Percentiles rank a stretch among this genome's conserved stretches.
phyloP scores from a whole-genome alignment of 2,113 vertebrate species.

The Meleagris gallopavo region DNA sequence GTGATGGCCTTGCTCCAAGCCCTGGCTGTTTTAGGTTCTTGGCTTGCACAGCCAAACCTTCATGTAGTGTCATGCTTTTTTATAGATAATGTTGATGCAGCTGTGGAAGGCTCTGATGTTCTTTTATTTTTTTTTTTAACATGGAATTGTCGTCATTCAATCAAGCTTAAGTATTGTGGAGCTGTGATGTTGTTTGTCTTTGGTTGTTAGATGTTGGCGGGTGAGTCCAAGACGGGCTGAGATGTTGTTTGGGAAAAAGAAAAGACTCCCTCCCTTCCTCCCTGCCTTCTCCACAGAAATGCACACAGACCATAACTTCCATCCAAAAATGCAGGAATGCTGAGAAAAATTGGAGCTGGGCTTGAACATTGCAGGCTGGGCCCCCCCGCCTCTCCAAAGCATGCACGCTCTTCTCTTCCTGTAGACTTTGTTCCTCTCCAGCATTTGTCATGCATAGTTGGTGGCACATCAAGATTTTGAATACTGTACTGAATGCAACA shows the following conservation, averaged over 20 bases:
- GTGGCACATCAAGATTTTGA: conserved; percentile 59
- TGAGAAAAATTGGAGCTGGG: conserved; percentile 45
- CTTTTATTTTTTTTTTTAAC: conserved; percentile 35
- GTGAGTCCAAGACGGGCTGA: conserved; percentile 6
- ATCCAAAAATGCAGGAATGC: conserved; percentile 15
- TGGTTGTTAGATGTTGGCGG: conserved; percentile 53
- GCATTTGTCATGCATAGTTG: conserved; percentile 62
- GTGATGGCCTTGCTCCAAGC: conserved; percentile 69
- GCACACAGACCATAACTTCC: background rate
- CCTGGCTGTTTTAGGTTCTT: conserved; percentile 59
- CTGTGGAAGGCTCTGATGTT: conserved; percentile 71
- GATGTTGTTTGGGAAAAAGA: conserved; percentile 43
- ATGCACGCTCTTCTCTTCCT: background rate
- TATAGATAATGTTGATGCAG: conserved; percentile 74
- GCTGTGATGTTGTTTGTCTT: conserved; percentile 63
- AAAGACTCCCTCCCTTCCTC: conserved; percentile 16
- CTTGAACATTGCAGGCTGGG: conserved; percentile 3
- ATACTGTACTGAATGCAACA: conserved; percentile 32
- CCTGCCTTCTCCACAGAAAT: conserved; percentile 1
- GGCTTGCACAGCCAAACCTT: conserved; percentile 43
- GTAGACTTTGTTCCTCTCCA: conserved; percentile 32
- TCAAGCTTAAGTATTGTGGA: conserved; percentile 24
- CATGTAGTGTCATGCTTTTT: conserved; percentile 63
- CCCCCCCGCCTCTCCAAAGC: conserved; percentile 23
- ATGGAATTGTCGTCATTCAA: conserved; percentile 47